phyloP scores from a whole-genome alignment of 2,797 vertebrate genomes.

The Melanotaenia trifasciata region DNA sequence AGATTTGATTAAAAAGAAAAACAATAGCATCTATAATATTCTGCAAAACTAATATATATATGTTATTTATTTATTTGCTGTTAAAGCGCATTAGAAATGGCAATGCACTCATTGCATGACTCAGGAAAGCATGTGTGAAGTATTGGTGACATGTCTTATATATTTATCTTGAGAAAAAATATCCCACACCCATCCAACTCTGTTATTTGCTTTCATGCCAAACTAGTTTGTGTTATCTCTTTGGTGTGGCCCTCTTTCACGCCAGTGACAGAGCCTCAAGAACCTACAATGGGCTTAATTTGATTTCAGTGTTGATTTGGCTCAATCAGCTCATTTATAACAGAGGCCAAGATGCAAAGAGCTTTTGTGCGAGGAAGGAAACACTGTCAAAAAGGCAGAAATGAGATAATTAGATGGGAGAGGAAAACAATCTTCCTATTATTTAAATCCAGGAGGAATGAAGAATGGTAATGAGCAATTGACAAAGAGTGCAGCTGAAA shows the following conservation, averaged over 20 bases:
- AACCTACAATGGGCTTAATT: slow-evolving; percentile 75
- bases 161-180: slow-evolving; percentile 39
- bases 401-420: slow-evolving; percentile 68
- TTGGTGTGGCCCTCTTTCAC: slow-evolving; percentile 60
- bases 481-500: slow-evolving; percentile 51
- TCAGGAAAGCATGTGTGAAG: neutral
- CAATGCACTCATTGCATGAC: neutral
- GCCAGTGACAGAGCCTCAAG: slow-evolving; percentile 40
- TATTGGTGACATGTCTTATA: slow-evolving; percentile 25
- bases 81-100: slow-evolving; percentile 3
- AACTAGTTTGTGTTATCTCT: slow-evolving; percentile 64
- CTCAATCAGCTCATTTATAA: slow-evolving; percentile 68
- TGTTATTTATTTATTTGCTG: neutral
- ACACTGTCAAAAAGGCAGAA: slow-evolving; percentile 63
- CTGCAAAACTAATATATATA: neutral
- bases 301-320: slow-evolving; percentile 79
- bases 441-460: slow-evolving; percentile 64
- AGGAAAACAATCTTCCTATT: slow-evolving; percentile 71
- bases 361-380: slow-evolving; percentile 56
- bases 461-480: slow-evolving; percentile 64
- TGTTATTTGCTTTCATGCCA: slow-evolving; percentile 59
- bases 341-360: slow-evolving; percentile 44
- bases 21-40: neutral
- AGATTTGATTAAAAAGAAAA: neutral
- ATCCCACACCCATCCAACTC: slow-evolving; percentile 20